Evolutionary conservation across 2,797 vertebrate genomes (phyloP).

Genomic region (Pantherophis alleghaniensis): DNA sequence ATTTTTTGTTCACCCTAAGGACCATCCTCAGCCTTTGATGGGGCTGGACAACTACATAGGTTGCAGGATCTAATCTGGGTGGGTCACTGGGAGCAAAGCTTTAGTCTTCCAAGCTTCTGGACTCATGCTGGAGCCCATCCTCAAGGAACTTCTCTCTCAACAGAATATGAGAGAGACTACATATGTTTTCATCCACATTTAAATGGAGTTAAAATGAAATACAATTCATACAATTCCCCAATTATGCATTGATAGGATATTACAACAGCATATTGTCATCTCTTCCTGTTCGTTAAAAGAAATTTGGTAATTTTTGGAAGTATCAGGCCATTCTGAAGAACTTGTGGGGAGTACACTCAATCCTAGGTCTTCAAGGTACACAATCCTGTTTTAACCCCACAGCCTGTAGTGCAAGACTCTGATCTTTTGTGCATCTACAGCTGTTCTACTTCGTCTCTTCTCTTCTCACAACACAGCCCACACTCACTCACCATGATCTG

Average conservation of each 20-base stretch:
- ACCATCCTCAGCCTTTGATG: neutral
- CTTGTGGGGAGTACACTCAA: neutral
- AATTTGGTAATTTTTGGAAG: neutral
- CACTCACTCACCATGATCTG: slow-evolving; percentile 97
- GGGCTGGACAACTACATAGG: neutral
- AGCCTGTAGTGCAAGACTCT: too few species aligned
- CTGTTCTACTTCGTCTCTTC: neutral
- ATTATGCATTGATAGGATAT: neutral
- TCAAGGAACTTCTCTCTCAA: neutral
- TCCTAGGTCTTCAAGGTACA: neutral
- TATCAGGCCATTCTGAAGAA: neutral
- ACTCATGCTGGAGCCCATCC: neutral
- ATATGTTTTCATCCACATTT: neutral
- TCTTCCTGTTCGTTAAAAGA: neutral
- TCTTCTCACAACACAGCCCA: neutral
- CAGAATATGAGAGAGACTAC: neutral
- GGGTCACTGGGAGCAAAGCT: neutral
- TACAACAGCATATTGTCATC: neutral
- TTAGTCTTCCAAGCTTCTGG: neutral
- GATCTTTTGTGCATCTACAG: too few species aligned
- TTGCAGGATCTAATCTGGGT: neutral
- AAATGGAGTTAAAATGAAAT: neutral
- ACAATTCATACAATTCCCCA: neutral
- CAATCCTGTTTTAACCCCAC: neutral
- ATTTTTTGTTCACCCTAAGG: neutral